Evolutionary conservation across 2,888 invertebrate genomes (phyloP).

Genomic region (Epistrophe eligans): DNA sequence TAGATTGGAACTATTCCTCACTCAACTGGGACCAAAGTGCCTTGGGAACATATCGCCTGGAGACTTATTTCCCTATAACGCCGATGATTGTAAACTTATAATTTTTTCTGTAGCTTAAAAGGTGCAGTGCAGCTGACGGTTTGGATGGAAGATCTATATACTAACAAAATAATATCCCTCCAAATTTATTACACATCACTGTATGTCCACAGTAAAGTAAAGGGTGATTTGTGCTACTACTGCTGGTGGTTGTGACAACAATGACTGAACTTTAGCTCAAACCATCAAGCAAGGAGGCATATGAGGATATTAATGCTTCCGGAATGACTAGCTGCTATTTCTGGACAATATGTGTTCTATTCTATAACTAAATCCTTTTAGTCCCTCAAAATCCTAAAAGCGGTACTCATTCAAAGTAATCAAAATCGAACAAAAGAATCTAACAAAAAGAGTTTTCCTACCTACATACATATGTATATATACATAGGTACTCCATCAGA

Average conservation of each 20-base stretch:
- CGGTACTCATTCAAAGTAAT: conserved; percentile 36
- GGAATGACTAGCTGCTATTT: conserved; percentile 55
- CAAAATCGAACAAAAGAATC: conserved; percentile 51
- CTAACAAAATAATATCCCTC: too few species aligned
- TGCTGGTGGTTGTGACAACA: conserved; percentile 5
- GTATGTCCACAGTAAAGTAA: not conserved
- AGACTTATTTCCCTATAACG: too few species aligned
- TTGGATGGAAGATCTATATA: too few species aligned
- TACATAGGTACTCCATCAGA: conserved; percentile 16
- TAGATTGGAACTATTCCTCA: too few species aligned
- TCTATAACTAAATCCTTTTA: conserved; percentile 46
- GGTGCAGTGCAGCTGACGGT: too few species aligned
- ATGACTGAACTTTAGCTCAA: not conserved
- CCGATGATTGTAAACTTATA: too few species aligned
- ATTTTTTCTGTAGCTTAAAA: too few species aligned
- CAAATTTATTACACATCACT: not conserved
- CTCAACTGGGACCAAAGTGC: too few species aligned
- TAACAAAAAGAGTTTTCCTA: conserved; percentile 13
- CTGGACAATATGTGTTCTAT: conserved; percentile 39
- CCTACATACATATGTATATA: too few species aligned
- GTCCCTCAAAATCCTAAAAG: not conserved
- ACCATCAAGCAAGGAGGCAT: not conserved
- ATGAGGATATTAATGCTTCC: conserved; percentile 48
- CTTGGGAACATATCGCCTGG: too few species aligned
- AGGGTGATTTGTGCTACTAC: conserved; percentile 9